Base-by-base conservation (phyloP, 2,113 vertebrate genomes). In the Solea senegalensis region DNA sequence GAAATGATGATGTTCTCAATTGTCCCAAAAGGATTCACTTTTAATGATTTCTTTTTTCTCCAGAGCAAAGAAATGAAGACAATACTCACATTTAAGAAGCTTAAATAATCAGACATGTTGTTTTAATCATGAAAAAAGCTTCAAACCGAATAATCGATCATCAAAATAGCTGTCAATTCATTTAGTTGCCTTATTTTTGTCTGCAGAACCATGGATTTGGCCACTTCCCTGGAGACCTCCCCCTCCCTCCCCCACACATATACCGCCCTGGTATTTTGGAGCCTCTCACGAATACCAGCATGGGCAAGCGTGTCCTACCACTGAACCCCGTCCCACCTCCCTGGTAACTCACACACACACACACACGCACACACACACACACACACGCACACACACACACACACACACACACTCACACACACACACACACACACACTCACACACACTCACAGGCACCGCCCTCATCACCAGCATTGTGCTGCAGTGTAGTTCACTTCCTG, bases 251-350 rank as follows among this genome's bases (percentile, higher is more conserved):
- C 72, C 51, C 63, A 72, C 15, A 55, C 64, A 48, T 48, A 76
- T 79, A 69, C 85, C 40, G 3, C 80, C 86, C 52, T 74, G 80
- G 79, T 85, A 88, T 88, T 88, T 61, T 27, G 82, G 80, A 85
- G 81, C 73, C 84, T 94, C 88, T 94, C 93, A 94, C 93, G 92
- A 92, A 94, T 94, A 94, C 93, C 93, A 92, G 93, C 93, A 94
- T 94, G 85, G 69, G 72, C 53, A 13, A 78, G 44, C 73, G 7
- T 90, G 91, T 92, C 91, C 91, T 91, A 76, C 74, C 91, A 88
- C 82, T 94, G 93, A 94, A 93, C 92, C 92, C 81, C 72, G 58
- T 89, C 90, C 85, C 82, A 87, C 86, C 82, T 75, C 73, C 78
- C 85, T 67, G 43, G 27, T 73, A 72, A 77, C 74, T 34, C 34